These are phyloP conservation scores for Calliopum simillimum DNA, from an alignment of 2,888 invertebrate species.

Conservation along the genomic window DNA sequence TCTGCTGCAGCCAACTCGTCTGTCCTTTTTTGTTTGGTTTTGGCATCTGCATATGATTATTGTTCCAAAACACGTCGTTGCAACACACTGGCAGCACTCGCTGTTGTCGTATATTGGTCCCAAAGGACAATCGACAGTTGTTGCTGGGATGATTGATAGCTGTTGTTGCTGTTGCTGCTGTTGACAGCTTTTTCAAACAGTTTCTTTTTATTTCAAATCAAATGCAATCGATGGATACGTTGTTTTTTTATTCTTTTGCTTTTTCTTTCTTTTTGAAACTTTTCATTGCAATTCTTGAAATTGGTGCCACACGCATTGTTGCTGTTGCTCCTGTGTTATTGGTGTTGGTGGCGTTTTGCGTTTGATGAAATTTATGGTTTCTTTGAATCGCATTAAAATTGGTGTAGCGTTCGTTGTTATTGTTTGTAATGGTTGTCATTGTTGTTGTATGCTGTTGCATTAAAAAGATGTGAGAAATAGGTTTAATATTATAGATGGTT, in stretches of 20 bases:
- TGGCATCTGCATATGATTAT: constrained; percentile 18
- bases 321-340: constrained; percentile 2
- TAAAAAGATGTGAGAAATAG: too few relatives aligned
- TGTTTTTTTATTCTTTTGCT: background rate
- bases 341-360: background rate
- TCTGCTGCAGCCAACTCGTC: background rate
- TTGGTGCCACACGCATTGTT: constrained; percentile 17
- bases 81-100: constrained; percentile 1
- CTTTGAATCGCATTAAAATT: background rate
- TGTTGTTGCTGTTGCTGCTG: constrained; percentile 38
- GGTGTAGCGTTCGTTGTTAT: background rate
- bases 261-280: constrained; percentile 7
- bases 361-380: constrained; percentile 12
- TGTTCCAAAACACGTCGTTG: background rate
- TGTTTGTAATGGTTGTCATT: background rate
- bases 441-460: background rate
- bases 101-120: constrained; percentile 45
- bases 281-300: constrained; percentile 18
- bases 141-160: constrained; percentile 60
- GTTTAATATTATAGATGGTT: too few relatives aligned
- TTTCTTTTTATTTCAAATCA: constrained; percentile 15
- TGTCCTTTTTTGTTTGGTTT: background rate
- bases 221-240: constrained; percentile 11
- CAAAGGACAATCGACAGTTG: constrained; percentile 41
- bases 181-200: constrained; percentile 20